Evolutionary conservation across 1,140 invertebrate genomes (phyloP).

Genomic region (Lordiphosa collinella): DNA sequence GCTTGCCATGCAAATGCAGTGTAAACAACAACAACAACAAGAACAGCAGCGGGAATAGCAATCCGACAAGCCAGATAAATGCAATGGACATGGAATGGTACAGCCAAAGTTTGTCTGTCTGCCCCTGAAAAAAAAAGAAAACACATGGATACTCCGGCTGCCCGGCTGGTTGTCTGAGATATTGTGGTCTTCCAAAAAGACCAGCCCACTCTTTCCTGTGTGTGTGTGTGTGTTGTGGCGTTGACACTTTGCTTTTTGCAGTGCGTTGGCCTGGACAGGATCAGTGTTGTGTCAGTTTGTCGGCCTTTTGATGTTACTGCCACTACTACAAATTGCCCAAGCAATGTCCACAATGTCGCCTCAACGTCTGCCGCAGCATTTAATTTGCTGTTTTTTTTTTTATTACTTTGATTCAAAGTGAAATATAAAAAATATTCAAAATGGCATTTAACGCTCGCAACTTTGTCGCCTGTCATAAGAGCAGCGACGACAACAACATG

Average conservation of each 20-base stretch:
- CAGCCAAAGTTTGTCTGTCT: conserved; percentile 48
- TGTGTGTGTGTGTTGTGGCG: conserved; percentile 38
- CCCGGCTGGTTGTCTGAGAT: conserved; percentile 52
- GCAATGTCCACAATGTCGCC: conserved; percentile 43
- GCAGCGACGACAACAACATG: neutral
- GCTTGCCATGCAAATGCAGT: conserved; percentile 28
- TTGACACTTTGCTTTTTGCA: conserved; percentile 57
- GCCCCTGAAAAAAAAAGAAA: conserved; percentile 7
- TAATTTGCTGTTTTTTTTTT: conserved; percentile 34
- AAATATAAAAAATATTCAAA: conserved; percentile 62
- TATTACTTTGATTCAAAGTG: conserved; percentile 64
- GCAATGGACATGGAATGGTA: conserved; percentile 24
- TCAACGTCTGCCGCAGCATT: conserved; percentile 54
- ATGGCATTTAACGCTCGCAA: conserved; percentile 65
- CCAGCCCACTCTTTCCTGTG: neutral
- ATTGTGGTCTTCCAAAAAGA: conserved; percentile 38
- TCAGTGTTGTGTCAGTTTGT: conserved; percentile 48
- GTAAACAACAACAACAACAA: conserved; percentile 6
- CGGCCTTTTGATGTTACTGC: conserved; percentile 63
- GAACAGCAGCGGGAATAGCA: conserved; percentile 47
- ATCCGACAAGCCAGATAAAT: conserved; percentile 45
- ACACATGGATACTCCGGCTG: conserved; percentile 33
- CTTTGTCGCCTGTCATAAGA: conserved; percentile 59
- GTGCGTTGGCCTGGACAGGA: conserved; percentile 58
- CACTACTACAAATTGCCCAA: conserved; percentile 31